Conservation (phyloP, 2,888 invertebrate species). For the Aspidiotus destructor region DNA sequence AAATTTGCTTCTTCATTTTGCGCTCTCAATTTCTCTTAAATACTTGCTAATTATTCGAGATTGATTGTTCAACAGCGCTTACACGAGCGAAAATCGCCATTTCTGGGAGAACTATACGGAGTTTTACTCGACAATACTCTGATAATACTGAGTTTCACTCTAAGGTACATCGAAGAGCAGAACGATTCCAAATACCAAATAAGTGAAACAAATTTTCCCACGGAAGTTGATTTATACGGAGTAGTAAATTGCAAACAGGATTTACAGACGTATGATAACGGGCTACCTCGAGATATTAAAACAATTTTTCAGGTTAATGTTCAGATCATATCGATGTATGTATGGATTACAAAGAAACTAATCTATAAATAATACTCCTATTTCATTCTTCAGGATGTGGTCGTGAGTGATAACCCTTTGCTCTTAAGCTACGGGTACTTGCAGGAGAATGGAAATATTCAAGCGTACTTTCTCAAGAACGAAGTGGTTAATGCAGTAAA, state of each 20-base stretch:
- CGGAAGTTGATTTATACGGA: conserved; percentile 25
- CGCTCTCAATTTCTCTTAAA: neutral
- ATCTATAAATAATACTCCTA: neutral
- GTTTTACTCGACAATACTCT: conserved; percentile 13
- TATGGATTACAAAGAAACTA: neutral
- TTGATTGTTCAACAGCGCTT: conserved; percentile 10
- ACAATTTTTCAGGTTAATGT: conserved; percentile 12
- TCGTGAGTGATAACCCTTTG: conserved; percentile 23
- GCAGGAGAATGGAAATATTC: conserved; percentile 14
- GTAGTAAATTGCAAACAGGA: conserved; percentile 23
- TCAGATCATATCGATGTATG: too few relatives aligned
- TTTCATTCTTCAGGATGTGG: conserved; percentile 14
- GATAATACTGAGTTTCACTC: conserved; percentile 19
- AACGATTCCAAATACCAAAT: conserved; percentile 25
- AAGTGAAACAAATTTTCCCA: conserved; percentile 26
- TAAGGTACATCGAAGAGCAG: conserved; percentile 26
- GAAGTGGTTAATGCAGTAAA: conserved; percentile 11
- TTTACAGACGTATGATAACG: conserved; percentile 15
- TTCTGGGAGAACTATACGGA: conserved; percentile 25
- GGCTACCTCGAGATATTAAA: conserved; percentile 20
- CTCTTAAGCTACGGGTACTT: conserved; percentile 21
- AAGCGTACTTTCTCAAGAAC: conserved; percentile 24
- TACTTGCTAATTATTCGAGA: neutral
- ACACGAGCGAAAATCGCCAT: conserved; percentile 24
- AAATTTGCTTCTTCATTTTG: neutral